Conservation (phyloP, 2,888 invertebrate species). For the Cryptus viduatorius region DNA sequence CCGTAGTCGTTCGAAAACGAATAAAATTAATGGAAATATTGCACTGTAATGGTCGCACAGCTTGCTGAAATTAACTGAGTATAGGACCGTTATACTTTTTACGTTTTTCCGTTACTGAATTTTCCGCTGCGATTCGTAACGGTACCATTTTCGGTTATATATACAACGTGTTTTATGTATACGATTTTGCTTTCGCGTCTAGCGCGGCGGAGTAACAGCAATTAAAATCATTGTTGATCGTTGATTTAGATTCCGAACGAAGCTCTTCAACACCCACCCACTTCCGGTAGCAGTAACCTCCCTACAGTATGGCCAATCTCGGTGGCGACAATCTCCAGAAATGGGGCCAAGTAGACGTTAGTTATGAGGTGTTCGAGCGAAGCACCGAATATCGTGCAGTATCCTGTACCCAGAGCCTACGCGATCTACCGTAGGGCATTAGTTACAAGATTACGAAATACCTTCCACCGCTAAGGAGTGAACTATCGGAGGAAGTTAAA, state of each 20-base stretch:
- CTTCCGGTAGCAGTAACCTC: not conserved
- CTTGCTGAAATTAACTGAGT: not conserved
- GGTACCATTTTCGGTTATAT: not conserved
- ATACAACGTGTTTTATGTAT: conserved; percentile 11
- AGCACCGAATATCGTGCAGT: conserved; percentile 10
- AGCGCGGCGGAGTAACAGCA: not conserved
- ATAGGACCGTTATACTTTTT: not conserved
- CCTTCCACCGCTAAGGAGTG: not conserved
- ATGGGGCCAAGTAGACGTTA: conserved; percentile 21
- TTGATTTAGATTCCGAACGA: conserved; percentile 3
- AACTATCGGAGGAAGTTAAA: too few species aligned
- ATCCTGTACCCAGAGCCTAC: conserved; percentile 6
- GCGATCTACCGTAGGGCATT: conserved; percentile 19
- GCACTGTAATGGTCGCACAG: not conserved
- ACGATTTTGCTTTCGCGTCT: conserved; percentile 11
- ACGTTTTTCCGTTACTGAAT: not conserved
- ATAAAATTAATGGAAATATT: not conserved
- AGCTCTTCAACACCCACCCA: not conserved
- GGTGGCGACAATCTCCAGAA: conserved; percentile 10
- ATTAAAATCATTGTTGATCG: conserved; percentile 4
- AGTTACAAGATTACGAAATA: conserved; percentile 1
- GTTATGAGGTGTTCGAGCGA: conserved; percentile 27
- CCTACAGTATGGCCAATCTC: not conserved
- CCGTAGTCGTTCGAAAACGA: not conserved
- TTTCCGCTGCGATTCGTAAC: not conserved